Base-by-base conservation (phyloP, 2,888 invertebrate species). In the Seira musarum region DNA sequence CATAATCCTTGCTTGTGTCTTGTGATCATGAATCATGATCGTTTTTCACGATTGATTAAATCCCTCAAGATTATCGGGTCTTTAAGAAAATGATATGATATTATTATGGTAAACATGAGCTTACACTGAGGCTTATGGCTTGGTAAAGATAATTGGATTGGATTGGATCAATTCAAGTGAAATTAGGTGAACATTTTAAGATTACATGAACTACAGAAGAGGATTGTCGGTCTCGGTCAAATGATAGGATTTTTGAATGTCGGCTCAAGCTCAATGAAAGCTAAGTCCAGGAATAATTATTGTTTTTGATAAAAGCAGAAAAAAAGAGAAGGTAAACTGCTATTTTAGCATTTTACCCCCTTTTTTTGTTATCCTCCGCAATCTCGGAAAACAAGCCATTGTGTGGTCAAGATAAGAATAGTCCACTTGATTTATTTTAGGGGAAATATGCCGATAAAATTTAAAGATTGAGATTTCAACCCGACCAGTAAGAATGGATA, bases 371-470 rank as follows among this genome's bases (percentile, higher is more conserved):
- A n/a, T n/a, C n/a, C n/a, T n/a, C n/a, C n/a, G n/a, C n/a, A n/a
- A n/a, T n/a, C n/a, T n/a, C n/a, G n/a, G n/a, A 65, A 73, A 65
- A 73, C 73, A 65, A 73, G 66, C 53, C 66, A 73, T 73, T 73
- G 73, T 73, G 73, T 66, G 73, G 73, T 73, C 73, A 73, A 66
- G 66, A 65, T 73, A 73, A 73, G 65, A 66, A 73, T 46, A 73
- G 65, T 73, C 66, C 73, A 24, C 30, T 65, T 73, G 73, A 73
- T 73, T 73, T 73, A 73, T 73, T 73, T 21, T 0, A 30, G 30
- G 66, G 57, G 10, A 17, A 13, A 57, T n/a, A n/a, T 53, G 1
- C 40, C 24, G 35, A 35, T 13, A n/a, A 24, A 35, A 1, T 61
- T 1, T 15, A 17, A 21, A 25, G 19, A 40, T 19, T 21, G 8